Percentiles rank a stretch among this genome's conserved stretches.
Evolutionary conservation across 2,888 invertebrate genomes (phyloP).

Genomic region (Dermolepida albohirtum): DNA sequence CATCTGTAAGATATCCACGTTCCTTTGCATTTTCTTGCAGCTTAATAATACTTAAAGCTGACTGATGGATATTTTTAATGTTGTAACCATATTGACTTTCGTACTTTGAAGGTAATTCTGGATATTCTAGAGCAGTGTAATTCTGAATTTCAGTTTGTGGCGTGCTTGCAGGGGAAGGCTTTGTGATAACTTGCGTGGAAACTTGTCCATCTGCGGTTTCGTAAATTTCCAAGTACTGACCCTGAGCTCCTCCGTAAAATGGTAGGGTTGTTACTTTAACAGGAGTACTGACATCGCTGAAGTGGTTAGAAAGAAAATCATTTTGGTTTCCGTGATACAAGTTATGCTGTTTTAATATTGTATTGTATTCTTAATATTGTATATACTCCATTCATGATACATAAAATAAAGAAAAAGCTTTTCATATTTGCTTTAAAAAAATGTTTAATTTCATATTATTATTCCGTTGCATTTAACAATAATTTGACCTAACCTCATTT

Average conservation of each 20-base stretch:
- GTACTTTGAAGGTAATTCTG: slow-evolving; percentile 57
- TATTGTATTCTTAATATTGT: no score
- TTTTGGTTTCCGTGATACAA: not conserved
- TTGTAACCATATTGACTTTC: slow-evolving; percentile 66
- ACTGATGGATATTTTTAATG: slow-evolving; percentile 70
- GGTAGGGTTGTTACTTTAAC: slow-evolving; percentile 66
- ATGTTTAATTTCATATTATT: no score
- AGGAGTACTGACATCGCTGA: slow-evolving; percentile 35
- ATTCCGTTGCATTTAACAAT: no score
- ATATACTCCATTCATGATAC: no score
- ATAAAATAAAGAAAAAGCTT: no score
- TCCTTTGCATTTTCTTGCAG: slow-evolving; percentile 73
- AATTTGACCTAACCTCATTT: no score
- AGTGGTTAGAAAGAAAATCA: slow-evolving; percentile 9
- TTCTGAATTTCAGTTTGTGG: slow-evolving; percentile 36
- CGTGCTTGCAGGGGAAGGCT: slow-evolving; percentile 51
- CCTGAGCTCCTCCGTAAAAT: slow-evolving; percentile 80
- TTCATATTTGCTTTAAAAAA: no score
- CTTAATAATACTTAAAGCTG: slow-evolving; percentile 71
- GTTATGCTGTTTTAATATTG: not conserved
- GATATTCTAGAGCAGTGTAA: slow-evolving; percentile 58
- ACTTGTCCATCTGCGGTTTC: slow-evolving; percentile 68
- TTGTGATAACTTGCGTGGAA: slow-evolving; percentile 62
- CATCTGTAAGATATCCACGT: slow-evolving; percentile 68
- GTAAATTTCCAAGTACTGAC: slow-evolving; percentile 74